Base-by-base conservation (phyloP, 2,113 vertebrate genomes). In the Paramormyrops kingsleyae region DNA sequence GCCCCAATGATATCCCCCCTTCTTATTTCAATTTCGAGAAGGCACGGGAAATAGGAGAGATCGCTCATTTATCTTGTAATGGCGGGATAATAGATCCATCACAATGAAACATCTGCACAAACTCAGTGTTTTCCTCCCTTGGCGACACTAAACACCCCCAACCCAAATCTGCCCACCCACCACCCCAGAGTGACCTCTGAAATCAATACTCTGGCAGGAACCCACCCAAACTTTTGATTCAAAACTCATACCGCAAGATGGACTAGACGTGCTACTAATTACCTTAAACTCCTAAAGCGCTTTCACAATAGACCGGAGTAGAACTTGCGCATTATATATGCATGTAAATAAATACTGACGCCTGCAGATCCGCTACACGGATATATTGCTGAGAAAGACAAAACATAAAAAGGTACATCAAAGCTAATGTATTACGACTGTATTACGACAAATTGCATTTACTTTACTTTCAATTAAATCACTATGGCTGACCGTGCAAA, bases 11-110 rank as follows among this genome's bases (percentile, higher is more conserved):
- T 97, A 97, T 96, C 95, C 96, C 83, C 85, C 94, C 93, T 96
- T 97, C 97, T 97, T 97, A 98, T 99, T 99, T 99, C 98, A 99
- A 99, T 99, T 99, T 97, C 96, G 96, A 93, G 94, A 97, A 35
- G 91, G 93, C 93, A 97, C 94, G 93, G 95, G 96, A 97, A 96
- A 95, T 95, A 96, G 96, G 96, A 97, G 97, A 97, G 97, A 99
- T 98, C 96, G 96, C 97, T 97, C 97, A 99, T 99, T 99, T 98
- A 98, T 99, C 98, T 99, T 99, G 97, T 99, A 99, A 99, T 99
- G 97, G 97, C 96, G 96, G 97, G 95, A 98, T 99, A 99, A 99
- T 99, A 99, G 98, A 99, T 98, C 97, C 97, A 99, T 99, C 98
- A 99, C 97, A 96, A 97, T 97, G 97, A 97, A 99, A 97, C 96